Percentiles rank a stretch among this genome's conserved stretches.
phyloP scores from a whole-genome alignment of 2,113 vertebrate genomes.

The Gallinago paraguaiae region DNA sequence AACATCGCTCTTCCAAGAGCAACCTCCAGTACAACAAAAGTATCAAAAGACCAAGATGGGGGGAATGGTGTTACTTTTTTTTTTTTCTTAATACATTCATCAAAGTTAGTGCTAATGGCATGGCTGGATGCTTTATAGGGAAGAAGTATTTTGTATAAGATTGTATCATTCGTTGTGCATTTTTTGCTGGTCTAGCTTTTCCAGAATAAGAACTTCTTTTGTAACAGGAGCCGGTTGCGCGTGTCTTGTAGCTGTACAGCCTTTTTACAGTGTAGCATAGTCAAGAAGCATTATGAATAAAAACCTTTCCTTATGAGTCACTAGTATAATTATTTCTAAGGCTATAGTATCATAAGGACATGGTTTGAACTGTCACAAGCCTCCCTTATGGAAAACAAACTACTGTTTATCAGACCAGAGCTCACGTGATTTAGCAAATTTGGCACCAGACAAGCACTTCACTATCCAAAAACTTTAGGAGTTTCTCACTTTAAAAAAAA shows the following conservation, averaged over 20 bases:
- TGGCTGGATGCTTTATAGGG: background rate
- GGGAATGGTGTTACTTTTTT: background rate
- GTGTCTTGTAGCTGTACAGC: background rate
- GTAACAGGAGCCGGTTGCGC: background rate
- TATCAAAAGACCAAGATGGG: background rate
- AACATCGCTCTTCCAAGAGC: background rate
- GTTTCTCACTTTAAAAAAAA: background rate
- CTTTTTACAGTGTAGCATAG: background rate
- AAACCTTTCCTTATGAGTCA: constrained; percentile 6
- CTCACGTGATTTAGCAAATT: background rate
- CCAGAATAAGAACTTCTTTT: background rate
- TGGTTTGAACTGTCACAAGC: background rate
- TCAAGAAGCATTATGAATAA: background rate
- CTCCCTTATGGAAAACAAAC: constrained; percentile 43
- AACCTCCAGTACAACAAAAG: background rate
- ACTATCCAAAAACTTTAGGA: background rate
- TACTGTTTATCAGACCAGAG: constrained; percentile 21
- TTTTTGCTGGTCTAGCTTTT: background rate
- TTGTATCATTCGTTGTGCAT: background rate
- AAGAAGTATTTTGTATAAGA: background rate
- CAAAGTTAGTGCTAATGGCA: background rate
- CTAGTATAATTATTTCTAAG: background rate
- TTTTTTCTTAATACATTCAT: background rate
- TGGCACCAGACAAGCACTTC: background rate
- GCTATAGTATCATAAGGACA: background rate